A percentile compares a stretch with the other conserved stretches of the same genome.
phyloP scores from a whole-genome alignment of 1,140 invertebrate species.

The Drosophila tsacasi region DNA sequence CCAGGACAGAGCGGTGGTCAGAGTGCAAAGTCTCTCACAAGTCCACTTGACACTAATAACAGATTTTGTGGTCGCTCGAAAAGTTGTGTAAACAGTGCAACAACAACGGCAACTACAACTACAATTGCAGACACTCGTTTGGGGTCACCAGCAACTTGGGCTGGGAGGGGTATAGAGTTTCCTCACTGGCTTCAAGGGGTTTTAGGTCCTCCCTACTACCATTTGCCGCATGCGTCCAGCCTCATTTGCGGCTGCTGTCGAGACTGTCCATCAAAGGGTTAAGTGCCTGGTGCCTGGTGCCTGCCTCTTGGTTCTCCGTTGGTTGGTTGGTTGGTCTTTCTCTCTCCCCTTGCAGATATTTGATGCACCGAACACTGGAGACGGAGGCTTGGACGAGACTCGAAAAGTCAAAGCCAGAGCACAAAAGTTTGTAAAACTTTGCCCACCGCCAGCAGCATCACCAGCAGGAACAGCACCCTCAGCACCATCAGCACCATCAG shows the following conservation, averaged over 20 bases:
- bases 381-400: conserved; percentile 4
- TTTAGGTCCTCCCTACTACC: background rate
- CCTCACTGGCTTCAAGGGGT: background rate
- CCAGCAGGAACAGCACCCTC: background rate
- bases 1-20: conserved; percentile 16
- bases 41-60: conserved; percentile 81
- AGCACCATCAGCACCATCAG: background rate
- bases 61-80: conserved; percentile 75
- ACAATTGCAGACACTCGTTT: conserved; percentile 17
- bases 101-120: conserved; percentile 27
- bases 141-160: background rate
- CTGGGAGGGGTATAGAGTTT: background rate
- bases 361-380: conserved; percentile 11
- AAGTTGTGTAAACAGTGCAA: conserved; percentile 74
- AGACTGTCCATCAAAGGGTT: conserved; percentile 72
- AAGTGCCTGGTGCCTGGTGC: conserved; percentile 54
- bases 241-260: conserved; percentile 60
- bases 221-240: conserved; percentile 20
- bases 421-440: conserved; percentile 15
- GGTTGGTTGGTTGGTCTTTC: background rate
- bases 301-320: background rate
- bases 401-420: conserved; percentile 17
- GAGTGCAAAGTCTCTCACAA: conserved; percentile 72
- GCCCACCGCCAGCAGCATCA: background rate
- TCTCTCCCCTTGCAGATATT: background rate